Conservation (phyloP, 2,888 invertebrate genomes). For the Magallana nippona region DNA sequence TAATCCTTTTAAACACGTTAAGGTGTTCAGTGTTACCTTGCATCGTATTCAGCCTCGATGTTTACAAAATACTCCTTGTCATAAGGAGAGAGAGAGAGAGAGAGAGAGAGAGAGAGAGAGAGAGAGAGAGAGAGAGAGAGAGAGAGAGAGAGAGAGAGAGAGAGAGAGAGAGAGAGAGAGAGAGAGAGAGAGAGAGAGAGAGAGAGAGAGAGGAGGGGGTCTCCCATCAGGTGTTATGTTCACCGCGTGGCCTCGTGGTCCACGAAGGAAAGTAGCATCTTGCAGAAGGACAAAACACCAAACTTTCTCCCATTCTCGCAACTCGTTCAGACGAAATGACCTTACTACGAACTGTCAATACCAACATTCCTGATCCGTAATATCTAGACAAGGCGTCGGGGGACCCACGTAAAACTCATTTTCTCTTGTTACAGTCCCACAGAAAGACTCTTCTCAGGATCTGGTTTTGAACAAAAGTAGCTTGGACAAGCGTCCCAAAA, state of each 20-base stretch:
- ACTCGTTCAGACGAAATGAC: conserved; percentile 31
- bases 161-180: not conserved
- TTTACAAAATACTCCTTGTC: not conserved
- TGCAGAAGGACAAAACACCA: conserved; percentile 1
- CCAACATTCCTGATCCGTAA: conserved; percentile 20
- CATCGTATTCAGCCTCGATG: not conserved
- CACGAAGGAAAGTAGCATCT: conserved; percentile 1
- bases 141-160: not conserved
- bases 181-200: not conserved
- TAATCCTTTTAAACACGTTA: conserved; percentile 9
- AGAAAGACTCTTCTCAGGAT: conserved; percentile 21
- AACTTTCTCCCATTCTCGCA: conserved; percentile 21
- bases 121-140: not conserved
- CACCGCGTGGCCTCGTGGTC: not conserved
- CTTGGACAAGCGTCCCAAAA: conserved; percentile 32
- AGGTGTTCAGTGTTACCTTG: not conserved
- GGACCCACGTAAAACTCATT: conserved; percentile 32
- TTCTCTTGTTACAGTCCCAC: conserved; percentile 24
- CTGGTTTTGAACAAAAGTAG: conserved; percentile 29
- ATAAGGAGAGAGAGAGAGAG: not conserved
- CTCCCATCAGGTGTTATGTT: conserved; percentile 24
- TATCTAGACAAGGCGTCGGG: conserved; percentile 27
- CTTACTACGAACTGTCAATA: conserved; percentile 19
- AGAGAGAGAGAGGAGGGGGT: no score
- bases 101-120: not conserved